These are phyloP conservation scores for Lottia scabra DNA, from an alignment of 2,888 invertebrate species.

Conservation along the genomic window DNA sequence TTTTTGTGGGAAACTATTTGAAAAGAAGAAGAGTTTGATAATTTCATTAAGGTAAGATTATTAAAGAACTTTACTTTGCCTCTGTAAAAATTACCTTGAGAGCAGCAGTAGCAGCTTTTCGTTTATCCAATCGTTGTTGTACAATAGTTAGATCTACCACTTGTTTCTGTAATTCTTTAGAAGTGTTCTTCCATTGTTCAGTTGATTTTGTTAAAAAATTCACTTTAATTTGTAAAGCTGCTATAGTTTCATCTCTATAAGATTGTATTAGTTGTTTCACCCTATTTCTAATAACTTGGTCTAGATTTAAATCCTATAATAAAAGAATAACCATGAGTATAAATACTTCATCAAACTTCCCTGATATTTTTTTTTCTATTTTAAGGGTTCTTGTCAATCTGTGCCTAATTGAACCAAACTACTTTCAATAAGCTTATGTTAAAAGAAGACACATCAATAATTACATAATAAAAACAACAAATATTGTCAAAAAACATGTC, in stretches of 20 bases:
- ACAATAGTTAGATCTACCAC: conserved; percentile 52
- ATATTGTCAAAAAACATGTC: no score
- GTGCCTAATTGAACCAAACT: no score
- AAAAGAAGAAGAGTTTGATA: no score
- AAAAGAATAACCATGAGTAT: neutral
- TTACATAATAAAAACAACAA: no score
- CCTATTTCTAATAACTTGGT: conserved; percentile 38
- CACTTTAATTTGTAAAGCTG: conserved; percentile 38
- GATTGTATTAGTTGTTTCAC: conserved; percentile 30
- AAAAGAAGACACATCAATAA: no score
- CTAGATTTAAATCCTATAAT: conserved; percentile 38
- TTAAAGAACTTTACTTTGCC: no score
- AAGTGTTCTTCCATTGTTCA: conserved; percentile 52
- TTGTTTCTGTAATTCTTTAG: conserved; percentile 51
- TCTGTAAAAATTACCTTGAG: conserved; percentile 39
- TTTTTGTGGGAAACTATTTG: no score
- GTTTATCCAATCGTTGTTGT: conserved; percentile 53
- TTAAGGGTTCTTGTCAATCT: no score
- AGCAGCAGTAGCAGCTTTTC: conserved; percentile 54
- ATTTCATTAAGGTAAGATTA: no score
- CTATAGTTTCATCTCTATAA: conserved; percentile 35
- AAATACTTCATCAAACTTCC: no score
- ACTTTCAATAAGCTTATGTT: no score
- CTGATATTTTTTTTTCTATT: no score
- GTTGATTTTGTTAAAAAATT: conserved; percentile 44